These are phyloP conservation scores for Bothrops jararaca DNA, from an alignment of 2,113 vertebrate species.

Conservation along the genomic window DNA sequence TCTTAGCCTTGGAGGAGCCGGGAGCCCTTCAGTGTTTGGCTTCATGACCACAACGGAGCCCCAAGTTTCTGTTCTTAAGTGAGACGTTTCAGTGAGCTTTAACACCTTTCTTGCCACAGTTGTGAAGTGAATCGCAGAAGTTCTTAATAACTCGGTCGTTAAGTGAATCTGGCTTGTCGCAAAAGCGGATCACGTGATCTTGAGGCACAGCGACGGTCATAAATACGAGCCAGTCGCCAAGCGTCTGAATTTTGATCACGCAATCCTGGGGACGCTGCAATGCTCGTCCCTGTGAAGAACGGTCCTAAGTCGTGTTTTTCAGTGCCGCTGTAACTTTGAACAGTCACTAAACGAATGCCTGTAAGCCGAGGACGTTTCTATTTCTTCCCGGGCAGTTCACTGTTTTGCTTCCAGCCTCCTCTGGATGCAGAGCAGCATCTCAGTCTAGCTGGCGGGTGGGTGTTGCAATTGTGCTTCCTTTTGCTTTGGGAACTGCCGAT, in stretches of 20 bases:
- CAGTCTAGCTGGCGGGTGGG: background rate
- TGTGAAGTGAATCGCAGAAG: background rate
- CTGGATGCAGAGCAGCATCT: rapidly evolving
- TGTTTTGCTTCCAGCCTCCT: rapidly evolving
- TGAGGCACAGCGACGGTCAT: background rate
- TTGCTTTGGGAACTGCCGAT: background rate
- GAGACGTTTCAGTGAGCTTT: background rate
- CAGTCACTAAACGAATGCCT: background rate
- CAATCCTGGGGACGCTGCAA: background rate
- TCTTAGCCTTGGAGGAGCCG: background rate
- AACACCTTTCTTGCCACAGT: no score
- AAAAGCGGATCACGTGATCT: background rate
- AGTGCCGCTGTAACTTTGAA: background rate
- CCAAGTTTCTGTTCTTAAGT: background rate
- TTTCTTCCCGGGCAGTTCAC: background rate
- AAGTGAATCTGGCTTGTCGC: background rate
- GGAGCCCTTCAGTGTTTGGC: background rate
- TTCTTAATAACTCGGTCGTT: background rate
- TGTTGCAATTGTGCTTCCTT: no score
- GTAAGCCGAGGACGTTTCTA: background rate
- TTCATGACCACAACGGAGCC: background rate
- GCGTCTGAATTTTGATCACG: background rate
- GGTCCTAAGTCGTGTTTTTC: no score
- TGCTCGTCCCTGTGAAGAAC: background rate
- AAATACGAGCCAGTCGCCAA: background rate